These are phyloP conservation scores for Synaphobranchus kaupii DNA, from an alignment of 2,797 vertebrate species.

Conservation along the genomic window DNA sequence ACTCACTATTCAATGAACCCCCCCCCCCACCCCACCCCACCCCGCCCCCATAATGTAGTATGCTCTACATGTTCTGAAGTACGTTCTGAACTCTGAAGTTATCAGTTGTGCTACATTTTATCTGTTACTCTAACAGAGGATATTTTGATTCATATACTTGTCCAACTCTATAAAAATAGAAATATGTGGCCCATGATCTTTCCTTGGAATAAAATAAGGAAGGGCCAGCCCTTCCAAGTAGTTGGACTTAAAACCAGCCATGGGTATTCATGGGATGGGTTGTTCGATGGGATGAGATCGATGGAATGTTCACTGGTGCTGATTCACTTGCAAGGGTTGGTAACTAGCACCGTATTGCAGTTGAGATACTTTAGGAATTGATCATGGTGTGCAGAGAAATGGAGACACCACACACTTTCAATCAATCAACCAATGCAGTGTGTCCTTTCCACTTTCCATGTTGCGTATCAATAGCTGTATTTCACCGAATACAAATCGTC, in stretches of 20 bases:
- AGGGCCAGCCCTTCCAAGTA: neutral
- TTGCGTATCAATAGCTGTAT: neutral
- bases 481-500: neutral
- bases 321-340: neutral
- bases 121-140: too few species aligned
- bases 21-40: too few species aligned
- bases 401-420: neutral
- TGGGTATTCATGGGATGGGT: neutral
- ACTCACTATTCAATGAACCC: too few species aligned
- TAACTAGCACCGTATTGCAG: neutral
- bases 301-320: neutral
- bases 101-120: too few species aligned
- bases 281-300: neutral
- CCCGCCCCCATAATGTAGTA: too few species aligned
- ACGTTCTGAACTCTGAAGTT: too few species aligned
- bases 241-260: neutral
- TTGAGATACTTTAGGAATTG: neutral
- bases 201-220: neutral
- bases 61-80: too few species aligned
- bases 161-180: too few species aligned
- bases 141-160: too few species aligned
- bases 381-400: neutral
- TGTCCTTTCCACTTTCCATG: conserved; percentile 5
- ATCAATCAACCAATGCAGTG: neutral
- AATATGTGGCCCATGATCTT: neutral